Percentiles rank a stretch among this genome's conserved stretches.
These are phyloP conservation scores for Gracilinanus agilis DNA, from an alignment of 2,113 vertebrate species.

Conservation along the genomic window DNA sequence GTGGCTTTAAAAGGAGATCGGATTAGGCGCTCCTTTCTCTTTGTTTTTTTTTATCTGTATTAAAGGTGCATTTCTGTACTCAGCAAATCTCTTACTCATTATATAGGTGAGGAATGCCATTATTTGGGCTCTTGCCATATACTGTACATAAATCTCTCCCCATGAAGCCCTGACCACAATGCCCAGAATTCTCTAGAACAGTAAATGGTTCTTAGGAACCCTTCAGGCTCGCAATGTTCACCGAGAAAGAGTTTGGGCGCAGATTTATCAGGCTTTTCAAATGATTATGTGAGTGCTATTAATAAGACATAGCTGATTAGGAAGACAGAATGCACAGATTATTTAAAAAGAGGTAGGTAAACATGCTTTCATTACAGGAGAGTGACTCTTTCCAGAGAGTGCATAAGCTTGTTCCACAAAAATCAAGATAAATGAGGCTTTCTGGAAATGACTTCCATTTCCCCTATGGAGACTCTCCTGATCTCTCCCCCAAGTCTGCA, in stretches of 20 bases:
- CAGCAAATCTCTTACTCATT: conserved; percentile 65
- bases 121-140: conserved; percentile 69
- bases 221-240: conserved; percentile 62
- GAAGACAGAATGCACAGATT: conserved; percentile 49
- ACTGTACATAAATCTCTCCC: conserved; percentile 70
- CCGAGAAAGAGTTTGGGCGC: conserved; percentile 56
- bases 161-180: conserved; percentile 67
- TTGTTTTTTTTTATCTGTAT: conserved; percentile 61
- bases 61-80: conserved; percentile 71
- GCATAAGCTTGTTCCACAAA: conserved; percentile 30
- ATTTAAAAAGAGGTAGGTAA: conserved; percentile 59
- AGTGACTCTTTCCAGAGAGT: conserved; percentile 47
- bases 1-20: conserved; percentile 68
- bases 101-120: conserved; percentile 71
- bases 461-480: conserved; percentile 26
- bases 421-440: conserved; percentile 50
- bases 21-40: conserved; percentile 56
- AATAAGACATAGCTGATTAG: conserved; percentile 60
- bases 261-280: conserved; percentile 56
- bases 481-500: conserved; percentile 20
- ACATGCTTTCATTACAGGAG: conserved; percentile 55
- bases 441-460: conserved; percentile 54
- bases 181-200: conserved; percentile 62
- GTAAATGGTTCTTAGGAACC: conserved; percentile 68
- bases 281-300: conserved; percentile 55